These are phyloP conservation scores for Eurytoma californica DNA, from an alignment of 2,888 invertebrate species.

Conservation along the genomic window DNA sequence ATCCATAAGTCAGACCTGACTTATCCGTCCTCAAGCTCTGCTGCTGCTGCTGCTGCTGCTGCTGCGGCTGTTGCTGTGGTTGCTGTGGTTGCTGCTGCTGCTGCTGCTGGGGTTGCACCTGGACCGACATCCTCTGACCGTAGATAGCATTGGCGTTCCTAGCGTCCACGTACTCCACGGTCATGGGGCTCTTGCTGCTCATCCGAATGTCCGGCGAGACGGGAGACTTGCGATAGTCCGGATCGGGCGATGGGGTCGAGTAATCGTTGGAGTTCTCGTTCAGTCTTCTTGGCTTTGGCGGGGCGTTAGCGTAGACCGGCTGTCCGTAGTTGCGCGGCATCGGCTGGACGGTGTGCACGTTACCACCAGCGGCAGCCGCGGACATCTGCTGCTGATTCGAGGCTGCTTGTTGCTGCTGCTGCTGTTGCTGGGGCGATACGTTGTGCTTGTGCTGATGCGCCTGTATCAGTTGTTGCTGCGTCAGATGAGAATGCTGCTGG, in stretches of 20 bases:
- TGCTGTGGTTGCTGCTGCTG: conserved; percentile 67
- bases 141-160: conserved; percentile 62
- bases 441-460: conserved; percentile 63
- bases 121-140: conserved; percentile 73
- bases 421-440: conserved; percentile 48
- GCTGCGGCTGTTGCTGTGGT: conserved; percentile 70
- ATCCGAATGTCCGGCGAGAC: conserved; percentile 65
- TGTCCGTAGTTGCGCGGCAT: conserved; percentile 77
- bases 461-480: conserved; percentile 59
- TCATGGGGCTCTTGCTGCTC: conserved; percentile 65
- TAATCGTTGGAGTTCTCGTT: conserved; percentile 82
- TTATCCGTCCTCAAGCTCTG: conserved; percentile 69
- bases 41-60: conserved; percentile 69
- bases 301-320: conserved; percentile 92
- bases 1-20: conserved; percentile 72
- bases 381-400: conserved; percentile 44
- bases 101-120: conserved; percentile 69
- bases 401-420: conserved; percentile 42
- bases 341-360: conserved; percentile 65
- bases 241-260: conserved; percentile 81
- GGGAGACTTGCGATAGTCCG: conserved; percentile 66
- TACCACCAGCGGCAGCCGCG: background rate
- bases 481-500: conserved; percentile 55
- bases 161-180: conserved; percentile 48
- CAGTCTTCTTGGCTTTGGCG: conserved; percentile 89